These are phyloP conservation scores for Odocoileus hemionus DNA, from an alignment of 2,113 vertebrate genomes.

Conservation along the genomic window DNA sequence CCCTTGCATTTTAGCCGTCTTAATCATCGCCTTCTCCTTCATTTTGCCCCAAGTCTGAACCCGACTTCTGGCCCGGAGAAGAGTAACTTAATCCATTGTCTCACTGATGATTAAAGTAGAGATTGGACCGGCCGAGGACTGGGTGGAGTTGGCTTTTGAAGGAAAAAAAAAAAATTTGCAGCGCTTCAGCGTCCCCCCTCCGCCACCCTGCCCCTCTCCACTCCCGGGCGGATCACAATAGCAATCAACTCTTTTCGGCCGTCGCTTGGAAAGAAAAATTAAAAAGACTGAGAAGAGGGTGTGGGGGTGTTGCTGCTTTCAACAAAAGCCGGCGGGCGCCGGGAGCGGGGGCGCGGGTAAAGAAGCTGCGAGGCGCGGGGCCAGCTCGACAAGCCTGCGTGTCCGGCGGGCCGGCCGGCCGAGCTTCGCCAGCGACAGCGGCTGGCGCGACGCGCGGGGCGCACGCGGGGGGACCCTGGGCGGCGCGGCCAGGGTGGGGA, in stretches of 20 bases:
- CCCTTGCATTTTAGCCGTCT: constrained; percentile 97
- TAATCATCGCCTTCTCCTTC: constrained; percentile 96
- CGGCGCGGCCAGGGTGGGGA: background rate
- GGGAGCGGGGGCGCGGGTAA: background rate
- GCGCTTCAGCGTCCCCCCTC: background rate
- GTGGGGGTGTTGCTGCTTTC: background rate
- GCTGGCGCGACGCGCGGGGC: background rate
- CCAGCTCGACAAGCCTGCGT: background rate
- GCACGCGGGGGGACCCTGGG: background rate
- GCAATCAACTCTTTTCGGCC: background rate
- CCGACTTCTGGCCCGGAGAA: constrained; percentile 17
- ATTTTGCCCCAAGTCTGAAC: constrained; percentile 76
- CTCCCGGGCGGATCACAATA: background rate
- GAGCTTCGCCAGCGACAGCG: background rate
- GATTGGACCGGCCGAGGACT: background rate
- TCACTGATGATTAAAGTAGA: constrained; percentile 63
- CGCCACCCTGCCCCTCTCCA: background rate
- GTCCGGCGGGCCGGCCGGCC: background rate
- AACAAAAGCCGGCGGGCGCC: background rate
- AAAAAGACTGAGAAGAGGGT: background rate
- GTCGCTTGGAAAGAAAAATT: background rate
- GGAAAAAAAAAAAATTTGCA: background rate
- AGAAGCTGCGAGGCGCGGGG: background rate
- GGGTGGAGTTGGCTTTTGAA: constrained; percentile 58
- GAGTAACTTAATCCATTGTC: constrained; percentile 81